Base-by-base conservation (phyloP, 2,113 vertebrate species). In the Tylochromis polylepis region DNA sequence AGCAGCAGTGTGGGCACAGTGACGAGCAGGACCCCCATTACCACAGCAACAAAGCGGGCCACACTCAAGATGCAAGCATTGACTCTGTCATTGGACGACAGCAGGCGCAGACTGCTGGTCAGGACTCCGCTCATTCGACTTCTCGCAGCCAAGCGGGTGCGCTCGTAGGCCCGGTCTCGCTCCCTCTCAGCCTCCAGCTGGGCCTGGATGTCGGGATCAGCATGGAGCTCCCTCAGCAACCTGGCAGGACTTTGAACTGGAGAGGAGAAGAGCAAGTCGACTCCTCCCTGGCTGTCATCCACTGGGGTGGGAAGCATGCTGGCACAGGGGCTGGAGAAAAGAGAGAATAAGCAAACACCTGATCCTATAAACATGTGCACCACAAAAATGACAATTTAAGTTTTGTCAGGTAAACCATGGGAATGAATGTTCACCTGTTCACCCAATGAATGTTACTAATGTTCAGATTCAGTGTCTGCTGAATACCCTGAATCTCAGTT, bases 221-320 rank as follows among this genome's bases (percentile, higher is more conserved):
- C 95, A 38, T 98, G 98, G 87, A 97, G 97, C 90, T 98, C 98
- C 89, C 97, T 94, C 53, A 98, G 97, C 85, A 95, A 93, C 92
- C 97, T 96, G 34, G 96, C 97, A 0, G 97, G 96, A 86, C 97
- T 98, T 92, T 99, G 97, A 11, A 96, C 95, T 2, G 97, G 96
- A 82, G 96, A 97, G 90, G 98, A 97, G 96, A 99, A 99, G 70
- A 99, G 96, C 93, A 97, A 94, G 87, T 99, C 97, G 4, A 99
- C 97, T 15, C 98, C 97, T 79, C 97, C 96, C 78, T 95, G 95
- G 57, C 96, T 94, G 49, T 98, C 97, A 10, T 98, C 98, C 89
- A 98, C 94, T 0, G 98, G 98, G 4, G 98, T 99, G 78, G 98
- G 98, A 53, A 99, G 94, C 95, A 99, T 96, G 89, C 99, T 99